These are phyloP conservation scores for Trematocara zebra DNA, from an alignment of 2,113 vertebrate species.

Conservation along the genomic window DNA sequence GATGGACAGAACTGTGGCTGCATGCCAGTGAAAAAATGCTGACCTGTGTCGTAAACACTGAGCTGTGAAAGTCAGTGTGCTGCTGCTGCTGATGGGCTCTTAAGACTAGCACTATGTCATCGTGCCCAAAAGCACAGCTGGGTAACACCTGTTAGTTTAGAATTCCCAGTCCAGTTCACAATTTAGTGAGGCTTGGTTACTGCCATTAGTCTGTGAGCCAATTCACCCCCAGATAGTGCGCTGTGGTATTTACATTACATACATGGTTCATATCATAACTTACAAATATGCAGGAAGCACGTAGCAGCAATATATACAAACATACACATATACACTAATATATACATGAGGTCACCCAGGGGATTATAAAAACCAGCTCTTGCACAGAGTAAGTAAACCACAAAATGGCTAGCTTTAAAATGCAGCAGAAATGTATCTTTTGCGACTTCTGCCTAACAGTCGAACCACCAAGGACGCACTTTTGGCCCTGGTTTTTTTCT, in stretches of 20 bases:
- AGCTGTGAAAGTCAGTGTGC: slow-evolving; percentile 63
- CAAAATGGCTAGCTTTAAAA: neutral
- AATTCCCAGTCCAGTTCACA: slow-evolving; percentile 38
- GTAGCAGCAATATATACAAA: neutral
- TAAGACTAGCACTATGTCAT: slow-evolving; percentile 53
- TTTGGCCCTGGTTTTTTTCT: slow-evolving; percentile 9
- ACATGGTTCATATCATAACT: neutral
- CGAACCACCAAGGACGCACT: slow-evolving; percentile 26
- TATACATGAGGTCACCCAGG: neutral
- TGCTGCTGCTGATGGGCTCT: slow-evolving; percentile 54
- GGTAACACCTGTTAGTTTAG: slow-evolving; percentile 54
- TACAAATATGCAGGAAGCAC: neutral
- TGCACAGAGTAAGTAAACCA: neutral
- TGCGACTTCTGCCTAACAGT: neutral
- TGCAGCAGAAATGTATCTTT: neutral
- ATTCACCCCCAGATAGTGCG: slow-evolving; percentile 12
- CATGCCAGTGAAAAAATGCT: slow-evolving; percentile 53
- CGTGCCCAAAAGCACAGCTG: slow-evolving; percentile 60
- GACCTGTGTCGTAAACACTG: slow-evolving; percentile 60
- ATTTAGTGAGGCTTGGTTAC: slow-evolving; percentile 21
- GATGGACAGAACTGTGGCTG: slow-evolving; percentile 41
- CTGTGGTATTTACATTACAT: neutral
- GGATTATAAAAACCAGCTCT: neutral
- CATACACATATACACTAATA: neutral
- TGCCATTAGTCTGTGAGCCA: slow-evolving; percentile 4